Evolutionary conservation across 2,113 vertebrate species (phyloP).

Genomic region (Cebidichthys violaceus): DNA sequence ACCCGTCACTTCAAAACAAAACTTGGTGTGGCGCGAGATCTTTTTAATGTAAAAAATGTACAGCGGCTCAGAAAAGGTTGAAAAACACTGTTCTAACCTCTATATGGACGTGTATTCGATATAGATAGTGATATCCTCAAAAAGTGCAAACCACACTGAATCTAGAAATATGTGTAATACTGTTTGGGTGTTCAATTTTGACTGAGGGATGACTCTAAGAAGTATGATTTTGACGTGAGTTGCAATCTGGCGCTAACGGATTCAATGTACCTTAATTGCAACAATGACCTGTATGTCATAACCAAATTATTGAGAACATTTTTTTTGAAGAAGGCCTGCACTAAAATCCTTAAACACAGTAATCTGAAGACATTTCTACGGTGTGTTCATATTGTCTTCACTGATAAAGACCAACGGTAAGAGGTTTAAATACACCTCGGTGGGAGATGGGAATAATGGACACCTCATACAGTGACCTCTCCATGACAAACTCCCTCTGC

Average conservation of each 20-base stretch:
- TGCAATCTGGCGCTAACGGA: background rate
- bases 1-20: too few relatives aligned
- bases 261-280: background rate
- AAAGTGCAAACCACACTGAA: background rate
- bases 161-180: background rate
- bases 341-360: background rate
- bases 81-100: too few relatives aligned
- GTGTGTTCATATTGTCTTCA: background rate
- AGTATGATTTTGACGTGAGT: background rate
- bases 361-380: background rate
- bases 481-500: slow-evolving; percentile 51
- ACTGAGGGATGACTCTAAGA: background rate
- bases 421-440: slow-evolving; percentile 26
- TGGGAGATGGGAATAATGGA: slow-evolving; percentile 51
- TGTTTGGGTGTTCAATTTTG: background rate
- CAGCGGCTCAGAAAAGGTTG: too few relatives aligned
- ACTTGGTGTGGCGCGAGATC: too few relatives aligned
- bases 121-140: background rate
- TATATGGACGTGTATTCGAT: background rate
- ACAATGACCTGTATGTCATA: too few relatives aligned
- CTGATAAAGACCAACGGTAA: background rate
- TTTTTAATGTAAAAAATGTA: too few relatives aligned
- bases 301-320: background rate
- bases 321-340: background rate
- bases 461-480: slow-evolving; percentile 48